phyloP scores from a whole-genome alignment of 2,888 invertebrate genomes.

The Nymphalis urticae region DNA sequence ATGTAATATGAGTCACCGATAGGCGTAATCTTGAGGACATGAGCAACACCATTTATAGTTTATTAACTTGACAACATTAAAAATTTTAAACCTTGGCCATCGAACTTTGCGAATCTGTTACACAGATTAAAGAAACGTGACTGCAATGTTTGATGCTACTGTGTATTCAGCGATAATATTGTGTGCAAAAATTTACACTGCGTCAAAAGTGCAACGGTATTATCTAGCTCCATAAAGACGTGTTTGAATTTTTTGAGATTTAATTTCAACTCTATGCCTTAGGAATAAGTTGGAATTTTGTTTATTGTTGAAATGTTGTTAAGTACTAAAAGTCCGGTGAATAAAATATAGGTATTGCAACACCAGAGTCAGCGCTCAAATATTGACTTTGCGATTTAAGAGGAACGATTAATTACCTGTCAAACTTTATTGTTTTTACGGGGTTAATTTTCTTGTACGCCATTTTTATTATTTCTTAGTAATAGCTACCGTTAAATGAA shows the following conservation, averaged over 20 bases:
- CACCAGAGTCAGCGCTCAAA: slow-evolving; percentile 33
- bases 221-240: neutral
- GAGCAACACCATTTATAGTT: slow-evolving; percentile 46
- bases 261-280: neutral
- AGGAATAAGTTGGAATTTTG: neutral
- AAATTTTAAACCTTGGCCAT: slow-evolving; percentile 42
- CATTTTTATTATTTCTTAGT: slow-evolving; percentile 1
- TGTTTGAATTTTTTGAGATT: neutral
- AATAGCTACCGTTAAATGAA: slow-evolving; percentile 1
- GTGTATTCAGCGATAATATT: slow-evolving; percentile 29
- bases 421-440: slow-evolving; percentile 47
- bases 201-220: slow-evolving; percentile 29
- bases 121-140: slow-evolving; percentile 35
- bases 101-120: slow-evolving; percentile 23
- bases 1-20: slow-evolving; percentile 12
- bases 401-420: slow-evolving; percentile 56
- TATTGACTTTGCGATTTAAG: slow-evolving; percentile 60
- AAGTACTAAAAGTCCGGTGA: neutral
- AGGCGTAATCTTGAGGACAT: slow-evolving; percentile 19
- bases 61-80: slow-evolving; percentile 50
- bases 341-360: slow-evolving; percentile 7
- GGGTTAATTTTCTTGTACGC: slow-evolving; percentile 9
- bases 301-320: neutral
- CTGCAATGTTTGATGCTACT: slow-evolving; percentile 28
- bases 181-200: slow-evolving; percentile 38